These are phyloP conservation scores for Allolobophora icterica DNA, from an alignment of 2,888 invertebrate species.

Conservation along the genomic window DNA sequence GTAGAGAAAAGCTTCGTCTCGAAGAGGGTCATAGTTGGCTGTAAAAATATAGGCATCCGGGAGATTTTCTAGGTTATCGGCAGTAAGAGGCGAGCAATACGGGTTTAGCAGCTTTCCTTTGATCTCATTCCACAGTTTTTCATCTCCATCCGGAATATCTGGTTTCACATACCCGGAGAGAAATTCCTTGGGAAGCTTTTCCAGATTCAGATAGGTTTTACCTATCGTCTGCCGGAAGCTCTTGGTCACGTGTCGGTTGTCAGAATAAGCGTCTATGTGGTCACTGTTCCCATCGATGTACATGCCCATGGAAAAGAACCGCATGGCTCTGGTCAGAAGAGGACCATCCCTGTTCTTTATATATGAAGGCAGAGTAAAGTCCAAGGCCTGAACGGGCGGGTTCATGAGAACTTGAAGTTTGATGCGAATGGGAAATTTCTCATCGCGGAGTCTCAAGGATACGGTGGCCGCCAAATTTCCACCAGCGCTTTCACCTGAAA, in stretches of 20 bases:
- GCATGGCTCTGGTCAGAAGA: not conserved
- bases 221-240: not conserved
- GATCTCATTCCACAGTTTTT: slow-evolving; percentile 29
- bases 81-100: slow-evolving; percentile 26
- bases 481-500: slow-evolving; percentile 48
- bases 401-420: slow-evolving; percentile 47
- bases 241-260: slow-evolving; percentile 8
- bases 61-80: slow-evolving; percentile 20
- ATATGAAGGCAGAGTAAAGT: slow-evolving; percentile 46
- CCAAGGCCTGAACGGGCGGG: slow-evolving; percentile 41
- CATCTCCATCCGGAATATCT: not conserved
- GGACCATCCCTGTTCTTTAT: not conserved
- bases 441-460: slow-evolving; percentile 45
- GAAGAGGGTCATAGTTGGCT: slow-evolving; percentile 30
- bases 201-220: not conserved
- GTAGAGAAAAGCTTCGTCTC: slow-evolving; percentile 34
- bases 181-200: slow-evolving; percentile 12
- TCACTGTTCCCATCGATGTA: not conserved
- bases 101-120: slow-evolving; percentile 27
- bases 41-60: slow-evolving; percentile 29
- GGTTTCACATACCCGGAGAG: not conserved
- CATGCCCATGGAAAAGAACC: not conserved
- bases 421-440: slow-evolving; percentile 24
- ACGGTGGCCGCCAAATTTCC: slow-evolving; percentile 50
- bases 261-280: not conserved